Percentiles rank a stretch among this genome's conserved stretches.
These are phyloP conservation scores for Congeria kusceri DNA, from an alignment of 2,888 invertebrate species.

Conservation along the genomic window DNA sequence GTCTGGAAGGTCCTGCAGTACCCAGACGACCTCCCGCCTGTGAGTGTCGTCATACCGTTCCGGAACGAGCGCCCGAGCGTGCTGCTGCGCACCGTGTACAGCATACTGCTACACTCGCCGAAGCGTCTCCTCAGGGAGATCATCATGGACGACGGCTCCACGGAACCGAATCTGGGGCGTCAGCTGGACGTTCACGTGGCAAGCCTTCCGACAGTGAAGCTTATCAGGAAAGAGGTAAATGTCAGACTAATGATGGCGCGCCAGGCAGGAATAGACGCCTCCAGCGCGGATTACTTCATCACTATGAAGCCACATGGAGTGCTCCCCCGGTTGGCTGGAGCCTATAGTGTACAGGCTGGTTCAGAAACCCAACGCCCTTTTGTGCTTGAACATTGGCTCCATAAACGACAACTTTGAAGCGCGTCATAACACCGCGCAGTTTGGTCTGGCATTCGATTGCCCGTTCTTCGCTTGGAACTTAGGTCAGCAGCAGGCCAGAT, in stretches of 20 bases:
- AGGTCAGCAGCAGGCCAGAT: conserved; percentile 31
- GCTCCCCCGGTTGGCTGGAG: conserved; percentile 57
- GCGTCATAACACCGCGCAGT: not conserved
- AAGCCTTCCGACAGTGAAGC: conserved; percentile 25
- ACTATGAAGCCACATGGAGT: conserved; percentile 61
- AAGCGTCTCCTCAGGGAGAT: conserved; percentile 45
- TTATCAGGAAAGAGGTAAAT: conserved; percentile 34
- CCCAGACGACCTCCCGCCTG: conserved; percentile 29
- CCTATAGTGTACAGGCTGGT: conserved; percentile 51
- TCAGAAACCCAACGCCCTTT: conserved; percentile 46
- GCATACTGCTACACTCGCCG: conserved; percentile 47
- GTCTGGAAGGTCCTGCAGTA: conserved; percentile 16
- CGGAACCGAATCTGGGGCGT: conserved; percentile 30
- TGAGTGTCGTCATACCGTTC: conserved; percentile 49
- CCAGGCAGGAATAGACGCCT: conserved; percentile 54
- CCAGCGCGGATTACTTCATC: conserved; percentile 46
- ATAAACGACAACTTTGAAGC: conserved; percentile 54
- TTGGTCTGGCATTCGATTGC: conserved; percentile 20
- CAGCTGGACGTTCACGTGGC: conserved; percentile 42
- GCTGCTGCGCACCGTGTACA: conserved; percentile 47
- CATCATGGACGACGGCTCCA: conserved; percentile 57
- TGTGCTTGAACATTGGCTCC: conserved; percentile 48
- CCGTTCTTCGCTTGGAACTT: conserved; percentile 48
- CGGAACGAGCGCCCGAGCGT: conserved; percentile 49
- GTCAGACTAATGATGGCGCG: conserved; percentile 55